Evolutionary conservation across 2,888 invertebrate genomes (phyloP).

Genomic region (Epirrhoe alternata): DNA sequence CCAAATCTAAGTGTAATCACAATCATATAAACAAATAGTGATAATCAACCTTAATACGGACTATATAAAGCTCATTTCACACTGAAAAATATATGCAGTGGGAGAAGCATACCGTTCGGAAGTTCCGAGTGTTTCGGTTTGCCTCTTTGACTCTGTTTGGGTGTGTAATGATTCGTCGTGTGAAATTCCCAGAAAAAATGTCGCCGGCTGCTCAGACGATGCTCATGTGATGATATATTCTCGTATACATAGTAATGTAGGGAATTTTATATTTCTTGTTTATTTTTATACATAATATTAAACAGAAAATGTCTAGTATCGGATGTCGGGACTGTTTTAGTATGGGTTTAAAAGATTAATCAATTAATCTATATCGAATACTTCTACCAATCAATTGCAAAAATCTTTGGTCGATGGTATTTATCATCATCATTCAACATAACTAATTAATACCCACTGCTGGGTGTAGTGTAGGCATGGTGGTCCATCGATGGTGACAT

Average conservation of each 20-base stretch:
- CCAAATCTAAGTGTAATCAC: background rate
- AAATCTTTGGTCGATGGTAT: too few relatives aligned
- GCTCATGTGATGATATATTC: conserved; percentile 19
- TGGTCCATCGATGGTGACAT: background rate
- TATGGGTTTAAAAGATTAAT: too few relatives aligned
- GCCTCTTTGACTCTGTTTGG: conserved; percentile 84
- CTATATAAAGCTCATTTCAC: background rate
- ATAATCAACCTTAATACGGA: background rate
- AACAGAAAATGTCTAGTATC: too few relatives aligned
- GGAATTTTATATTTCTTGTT: background rate
- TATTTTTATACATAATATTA: background rate
- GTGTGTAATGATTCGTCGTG: conserved; percentile 82
- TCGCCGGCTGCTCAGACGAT: conserved; percentile 53
- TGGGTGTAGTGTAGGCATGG: too few relatives aligned
- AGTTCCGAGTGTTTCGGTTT: conserved; percentile 82
- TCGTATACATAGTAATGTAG: conserved; percentile 12
- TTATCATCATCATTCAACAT: too few relatives aligned
- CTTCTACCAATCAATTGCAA: too few relatives aligned
- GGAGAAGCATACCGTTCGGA: conserved; percentile 61
- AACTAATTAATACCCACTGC: too few relatives aligned
- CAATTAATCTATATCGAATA: too few relatives aligned
- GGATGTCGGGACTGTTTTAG: too few relatives aligned
- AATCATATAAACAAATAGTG: background rate
- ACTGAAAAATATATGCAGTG: background rate
- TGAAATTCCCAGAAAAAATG: conserved; percentile 82